Evolutionary conservation across 1,140 invertebrate species (phyloP).

Genomic region (Caenorhabditis brenneri): DNA sequence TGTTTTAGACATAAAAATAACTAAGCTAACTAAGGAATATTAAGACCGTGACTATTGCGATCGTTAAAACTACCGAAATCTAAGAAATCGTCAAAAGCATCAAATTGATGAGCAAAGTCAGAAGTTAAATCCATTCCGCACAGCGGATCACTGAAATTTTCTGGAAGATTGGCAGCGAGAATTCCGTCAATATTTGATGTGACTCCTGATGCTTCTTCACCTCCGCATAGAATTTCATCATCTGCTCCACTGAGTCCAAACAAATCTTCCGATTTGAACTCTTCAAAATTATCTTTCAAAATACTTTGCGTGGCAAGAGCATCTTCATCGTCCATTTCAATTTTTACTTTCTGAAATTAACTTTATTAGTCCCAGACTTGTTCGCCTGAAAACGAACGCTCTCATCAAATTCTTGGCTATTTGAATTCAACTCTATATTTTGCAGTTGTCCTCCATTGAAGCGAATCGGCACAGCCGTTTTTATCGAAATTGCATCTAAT

Average conservation of each 20-base stretch:
- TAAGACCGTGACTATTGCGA: neutral
- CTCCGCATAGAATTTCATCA: slow-evolving; percentile 25
- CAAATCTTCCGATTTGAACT: neutral
- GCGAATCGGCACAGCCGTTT: slow-evolving; percentile 10
- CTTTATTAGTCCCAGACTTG: neutral
- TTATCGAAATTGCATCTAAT: neutral
- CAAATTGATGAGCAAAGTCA: slow-evolving; percentile 2
- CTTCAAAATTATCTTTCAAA: slow-evolving; percentile 11
- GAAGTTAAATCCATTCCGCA: slow-evolving; percentile 19
- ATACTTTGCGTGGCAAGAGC: slow-evolving; percentile 22
- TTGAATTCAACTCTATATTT: neutral
- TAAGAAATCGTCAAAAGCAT: slow-evolving; percentile 18
- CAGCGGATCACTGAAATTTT: slow-evolving; percentile 14
- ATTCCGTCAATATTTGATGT: slow-evolving; percentile 13
- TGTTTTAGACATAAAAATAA: too few species aligned
- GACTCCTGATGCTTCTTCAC: slow-evolving; percentile 16
- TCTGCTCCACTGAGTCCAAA: neutral
- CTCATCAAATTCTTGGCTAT: neutral
- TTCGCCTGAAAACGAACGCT: neutral
- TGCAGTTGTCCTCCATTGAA: slow-evolving; percentile 19
- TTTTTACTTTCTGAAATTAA: slow-evolving; percentile 2
- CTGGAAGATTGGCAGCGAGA: slow-evolving; percentile 9
- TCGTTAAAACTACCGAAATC: slow-evolving; percentile 7
- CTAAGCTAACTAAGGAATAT: neutral
- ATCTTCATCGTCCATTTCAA: slow-evolving; percentile 36